Evolutionary conservation across 1,140 invertebrate species (phyloP), one percentile per base, ranked within the genome.

Genomic region (Pinna nobilis): DNA sequence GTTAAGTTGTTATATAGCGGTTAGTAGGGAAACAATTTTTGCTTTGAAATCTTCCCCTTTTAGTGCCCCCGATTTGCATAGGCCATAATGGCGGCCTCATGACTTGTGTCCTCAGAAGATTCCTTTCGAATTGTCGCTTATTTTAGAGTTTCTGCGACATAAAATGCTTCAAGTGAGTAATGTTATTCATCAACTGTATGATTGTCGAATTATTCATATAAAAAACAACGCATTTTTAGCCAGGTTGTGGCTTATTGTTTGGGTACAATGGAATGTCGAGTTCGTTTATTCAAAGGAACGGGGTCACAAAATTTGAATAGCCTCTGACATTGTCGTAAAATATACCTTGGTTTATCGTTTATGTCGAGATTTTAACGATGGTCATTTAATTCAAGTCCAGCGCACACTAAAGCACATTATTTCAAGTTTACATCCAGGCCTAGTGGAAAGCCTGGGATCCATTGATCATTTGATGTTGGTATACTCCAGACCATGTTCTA

Each of bases 21-120:
- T 63, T 23, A 25, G 28, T 25, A 63, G 25, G 9, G 37, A 9
- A 30, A 23, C 18, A 25, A 20, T 41, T 59, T 59, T 30, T 35
- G 57, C 15, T 66, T 77, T n/a, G 18, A 65, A 41, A 35, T 49
- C 25, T 37, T 44, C 25, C 32, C 49, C 47, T 44, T 65, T 50
- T 41, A 35, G 37, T 55, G 37, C 51, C 68, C 74, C 50, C 63
- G 33, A 76, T 76, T 76, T 76, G 68, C 68, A 76, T 76, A 70
- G 61, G 63, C 68, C 53, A 61, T 71, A 76, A 76, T 76, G 74
- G 74, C 74, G 68, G 74, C 68, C 60, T 28, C 39, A 47, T 65
- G 51, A 28, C 68, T 39, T 33, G 23, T 49, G 59, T 63, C 23
- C 59, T 41, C 59, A 63, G 33, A 23, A 41, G 25, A 39, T 63